These are phyloP conservation scores for Gadopsis bispinosus DNA, from an alignment of 2,797 vertebrate genomes.

Conservation along the genomic window DNA sequence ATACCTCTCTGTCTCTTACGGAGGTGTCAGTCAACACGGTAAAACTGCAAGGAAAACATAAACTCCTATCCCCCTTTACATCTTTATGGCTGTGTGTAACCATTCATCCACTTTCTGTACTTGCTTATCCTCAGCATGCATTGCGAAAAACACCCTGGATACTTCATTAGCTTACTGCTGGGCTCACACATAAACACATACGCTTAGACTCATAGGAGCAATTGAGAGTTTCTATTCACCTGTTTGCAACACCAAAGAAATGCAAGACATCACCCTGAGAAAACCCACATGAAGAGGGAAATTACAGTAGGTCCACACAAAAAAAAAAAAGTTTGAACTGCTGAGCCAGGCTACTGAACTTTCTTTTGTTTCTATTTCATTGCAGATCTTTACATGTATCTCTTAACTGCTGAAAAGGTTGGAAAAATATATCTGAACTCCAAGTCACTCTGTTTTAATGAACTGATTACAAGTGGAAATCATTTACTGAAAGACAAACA, in stretches of 20 bases:
- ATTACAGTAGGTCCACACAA: neutral
- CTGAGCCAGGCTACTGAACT: conserved; percentile 2
- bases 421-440: conserved; percentile 82
- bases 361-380: conserved; percentile 66
- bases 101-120: conserved; percentile 32
- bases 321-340: neutral
- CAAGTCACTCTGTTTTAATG: conserved; percentile 85
- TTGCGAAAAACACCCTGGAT: conserved; percentile 47
- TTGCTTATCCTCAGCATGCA: conserved; percentile 37
- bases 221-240: conserved; percentile 48
- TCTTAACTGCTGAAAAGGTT: conserved; percentile 80
- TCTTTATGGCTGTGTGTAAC: conserved; percentile 19
- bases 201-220: conserved; percentile 41
- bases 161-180: conserved; percentile 54
- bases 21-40: conserved; percentile 80
- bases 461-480: neutral
- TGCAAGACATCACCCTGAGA: conserved; percentile 23
- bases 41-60: conserved; percentile 43
- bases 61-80: conserved; percentile 17
- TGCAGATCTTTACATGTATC: conserved; percentile 74
- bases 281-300: conserved; percentile 1
- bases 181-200: conserved; percentile 40
- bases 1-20: conserved; percentile 83
- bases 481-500: conserved; percentile 35
- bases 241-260: conserved; percentile 43